phyloP scores from a whole-genome alignment of 2,888 invertebrate species.

The Hemicrepidius hirtus region DNA sequence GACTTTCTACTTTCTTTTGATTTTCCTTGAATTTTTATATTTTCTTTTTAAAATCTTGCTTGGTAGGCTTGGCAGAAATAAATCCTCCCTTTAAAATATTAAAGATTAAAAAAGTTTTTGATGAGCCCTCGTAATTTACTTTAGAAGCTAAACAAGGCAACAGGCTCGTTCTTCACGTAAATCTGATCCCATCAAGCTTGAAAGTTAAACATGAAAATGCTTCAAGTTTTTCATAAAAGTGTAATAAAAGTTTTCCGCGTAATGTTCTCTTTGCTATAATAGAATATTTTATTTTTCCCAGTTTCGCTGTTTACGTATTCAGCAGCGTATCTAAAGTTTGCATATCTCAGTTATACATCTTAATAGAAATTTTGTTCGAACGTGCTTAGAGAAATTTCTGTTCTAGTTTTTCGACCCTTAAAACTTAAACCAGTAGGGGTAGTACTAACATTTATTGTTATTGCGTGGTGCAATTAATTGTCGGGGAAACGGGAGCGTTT shows the following conservation, averaged over 20 bases:
- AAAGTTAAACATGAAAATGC: constrained; percentile 28
- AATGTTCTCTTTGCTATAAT: constrained; percentile 37
- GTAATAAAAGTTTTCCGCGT: constrained; percentile 32
- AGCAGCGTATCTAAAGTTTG: constrained; percentile 36
- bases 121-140: not conserved
- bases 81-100: no score
- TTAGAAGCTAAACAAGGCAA: constrained; percentile 19
- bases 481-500: no score
- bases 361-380: constrained; percentile 48
- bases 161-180: not conserved
- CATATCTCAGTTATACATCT: constrained; percentile 49
- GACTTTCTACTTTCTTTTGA: no score
- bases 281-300: constrained; percentile 45
- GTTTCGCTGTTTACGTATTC: constrained; percentile 45
- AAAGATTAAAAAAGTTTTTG: not conserved
- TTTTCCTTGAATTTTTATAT: no score
- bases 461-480: no score
- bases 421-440: not conserved
- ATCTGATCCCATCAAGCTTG: constrained; percentile 14
- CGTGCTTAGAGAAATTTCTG: constrained; percentile 20
- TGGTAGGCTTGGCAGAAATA: no score
- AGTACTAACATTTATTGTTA: not conserved
- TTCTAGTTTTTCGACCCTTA: constrained; percentile 4
- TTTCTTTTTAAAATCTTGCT: no score
- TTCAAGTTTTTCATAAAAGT: constrained; percentile 28